Evolutionary conservation across 2,888 invertebrate genomes (phyloP).

Genomic region (Zootermopsis nevadensis): DNA sequence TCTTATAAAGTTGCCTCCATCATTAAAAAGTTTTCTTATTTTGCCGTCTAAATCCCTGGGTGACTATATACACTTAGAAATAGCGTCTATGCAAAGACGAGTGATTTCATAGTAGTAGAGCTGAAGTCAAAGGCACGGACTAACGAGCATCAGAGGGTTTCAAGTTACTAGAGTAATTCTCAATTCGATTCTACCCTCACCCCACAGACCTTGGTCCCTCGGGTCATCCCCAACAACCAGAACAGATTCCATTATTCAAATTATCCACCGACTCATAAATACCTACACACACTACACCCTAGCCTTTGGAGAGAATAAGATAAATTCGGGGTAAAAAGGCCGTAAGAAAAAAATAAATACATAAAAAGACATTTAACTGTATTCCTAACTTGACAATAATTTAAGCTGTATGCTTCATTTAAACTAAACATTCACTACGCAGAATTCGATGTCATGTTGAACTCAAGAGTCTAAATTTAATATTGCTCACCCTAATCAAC

Average conservation of each 20-base stretch:
- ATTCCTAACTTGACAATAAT: too few relatives aligned
- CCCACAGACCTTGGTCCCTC: not conserved
- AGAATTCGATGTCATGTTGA: too few relatives aligned
- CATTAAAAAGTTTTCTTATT: not conserved
- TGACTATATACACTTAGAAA: not conserved
- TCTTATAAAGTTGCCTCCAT: too few relatives aligned
- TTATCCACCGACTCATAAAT: constrained; percentile 18
- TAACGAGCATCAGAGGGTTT: not conserved
- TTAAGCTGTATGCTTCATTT: too few relatives aligned
- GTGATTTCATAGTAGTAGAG: not conserved
- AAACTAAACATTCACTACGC: too few relatives aligned
- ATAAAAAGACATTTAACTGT: not conserved
- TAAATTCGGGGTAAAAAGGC: not conserved
- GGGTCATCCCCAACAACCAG: not conserved
- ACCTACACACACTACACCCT: not conserved
- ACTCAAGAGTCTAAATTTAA: too few relatives aligned
- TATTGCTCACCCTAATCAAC: too few relatives aligned
- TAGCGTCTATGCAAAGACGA: not conserved
- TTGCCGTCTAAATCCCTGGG: not conserved
- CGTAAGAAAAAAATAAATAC: not conserved
- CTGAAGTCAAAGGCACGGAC: not conserved
- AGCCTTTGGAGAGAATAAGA: not conserved
- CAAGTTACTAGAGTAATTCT: not conserved
- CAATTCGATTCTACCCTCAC: not conserved
- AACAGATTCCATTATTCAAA: constrained; percentile 22